Evolutionary conservation across 53 echinoderm and acorn worm species (phyloP), one percentile per base, ranked within the genome.

Genomic region (Hippasteria phrygiana): DNA sequence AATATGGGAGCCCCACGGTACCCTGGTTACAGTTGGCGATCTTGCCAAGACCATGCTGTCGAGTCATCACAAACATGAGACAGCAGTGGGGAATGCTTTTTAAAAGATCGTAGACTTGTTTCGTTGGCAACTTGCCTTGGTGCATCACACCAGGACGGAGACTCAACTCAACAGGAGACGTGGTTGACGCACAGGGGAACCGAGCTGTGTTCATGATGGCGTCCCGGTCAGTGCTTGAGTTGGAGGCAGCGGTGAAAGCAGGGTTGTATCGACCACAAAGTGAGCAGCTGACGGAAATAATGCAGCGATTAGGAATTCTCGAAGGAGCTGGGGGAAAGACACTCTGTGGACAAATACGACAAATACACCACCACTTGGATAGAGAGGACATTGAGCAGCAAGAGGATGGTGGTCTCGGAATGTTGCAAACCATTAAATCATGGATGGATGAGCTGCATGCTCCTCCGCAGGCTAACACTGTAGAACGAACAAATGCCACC

Each of bases 11-110:
- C n/a, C n/a, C n/a, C n/a, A n/a, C n/a, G n/a, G 11, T 45, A 72
- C 72, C 75, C 75, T 46, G 75, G 75, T 75, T 28, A 47, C 75
- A 75, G 74, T 71, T 86, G 87, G 87, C 73, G 73, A 73, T 29
- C 87, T 63, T 86, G 73, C 87, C 73, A 86, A 74, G 73, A 86
- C 73, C n/a, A 2, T 20, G 43, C 45, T 11, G 35, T 18, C 14
- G 29, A 71, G n/a, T n/a, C n/a, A n/a, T n/a, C n/a, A n/a, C n/a
- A n/a, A n/a, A n/a, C n/a, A n/a, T 17, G 53, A 26, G 31, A 53
- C 2, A 53, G 55, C 14, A 4, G 6, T 27, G 13, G 39, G 53
- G 37, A 16, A 6, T 65, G 29, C 28, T 4, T 27, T 27, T 33
- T 20, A 33, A 14, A 11, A 4, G 27, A 22, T 22, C 26, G 46